phyloP scores from a whole-genome alignment of 92 coral and sea anemone species.

The Porites evermanni region DNA sequence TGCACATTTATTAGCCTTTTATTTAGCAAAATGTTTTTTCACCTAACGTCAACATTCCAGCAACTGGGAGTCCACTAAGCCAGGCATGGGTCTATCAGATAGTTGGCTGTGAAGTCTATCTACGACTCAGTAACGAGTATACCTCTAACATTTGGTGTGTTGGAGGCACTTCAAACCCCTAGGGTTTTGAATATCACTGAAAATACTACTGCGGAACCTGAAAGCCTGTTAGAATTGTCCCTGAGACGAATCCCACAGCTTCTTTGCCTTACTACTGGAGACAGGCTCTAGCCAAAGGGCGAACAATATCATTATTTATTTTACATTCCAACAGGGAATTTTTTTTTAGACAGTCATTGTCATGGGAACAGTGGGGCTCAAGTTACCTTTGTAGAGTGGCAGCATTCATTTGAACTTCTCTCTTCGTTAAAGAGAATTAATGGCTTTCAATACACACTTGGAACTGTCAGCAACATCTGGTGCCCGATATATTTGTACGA shows the following conservation, averaged over 20 bases:
- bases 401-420: slow-evolving; percentile 14
- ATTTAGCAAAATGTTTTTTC: slow-evolving; percentile 15
- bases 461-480: slow-evolving; percentile 48
- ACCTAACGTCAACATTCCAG: neutral
- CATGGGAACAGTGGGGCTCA: slow-evolving; percentile 47
- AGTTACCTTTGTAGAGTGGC: slow-evolving; percentile 35
- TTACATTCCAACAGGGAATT: slow-evolving; percentile 22
- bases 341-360: slow-evolving; percentile 51
- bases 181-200: slow-evolving; percentile 11
- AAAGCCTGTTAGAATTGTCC: slow-evolving; percentile 41
- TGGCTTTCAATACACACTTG: slow-evolving; percentile 31
- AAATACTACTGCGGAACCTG: slow-evolving; percentile 20
- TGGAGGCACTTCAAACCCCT: slow-evolving; percentile 12
- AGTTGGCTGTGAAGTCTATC: neutral
- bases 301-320: slow-evolving; percentile 39
- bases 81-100: slow-evolving; percentile 30
- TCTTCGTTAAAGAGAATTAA: slow-evolving; percentile 36
- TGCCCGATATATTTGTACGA: too few relatives aligned
- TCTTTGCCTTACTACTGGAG: slow-evolving; percentile 32
- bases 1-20: slow-evolving; percentile 41
- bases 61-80: neutral
- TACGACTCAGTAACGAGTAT: slow-evolving; percentile 10
- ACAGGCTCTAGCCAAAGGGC: slow-evolving; percentile 12
- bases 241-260: slow-evolving; percentile 43
- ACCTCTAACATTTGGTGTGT: slow-evolving; percentile 32